Conservation (phyloP, 2,113 vertebrate species). For the Steatornis caripensis region DNA sequence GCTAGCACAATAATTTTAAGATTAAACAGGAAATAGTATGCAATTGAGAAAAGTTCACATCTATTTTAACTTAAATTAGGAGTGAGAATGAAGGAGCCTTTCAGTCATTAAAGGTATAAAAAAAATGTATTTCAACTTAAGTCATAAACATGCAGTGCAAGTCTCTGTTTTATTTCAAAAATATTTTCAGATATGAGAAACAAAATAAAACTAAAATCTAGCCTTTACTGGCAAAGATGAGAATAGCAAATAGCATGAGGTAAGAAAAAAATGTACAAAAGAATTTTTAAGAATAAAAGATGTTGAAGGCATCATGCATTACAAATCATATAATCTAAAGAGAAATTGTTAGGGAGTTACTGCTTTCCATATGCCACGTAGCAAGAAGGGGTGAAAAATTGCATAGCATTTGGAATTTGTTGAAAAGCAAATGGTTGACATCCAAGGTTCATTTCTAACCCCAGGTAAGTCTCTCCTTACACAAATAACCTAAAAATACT, state of each 20-base stretch:
- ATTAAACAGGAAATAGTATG: background rate
- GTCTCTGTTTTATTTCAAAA: background rate
- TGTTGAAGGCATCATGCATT: background rate
- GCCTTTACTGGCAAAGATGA: background rate
- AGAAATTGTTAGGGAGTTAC: background rate
- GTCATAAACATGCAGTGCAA: background rate
- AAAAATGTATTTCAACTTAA: background rate
- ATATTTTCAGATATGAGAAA: background rate
- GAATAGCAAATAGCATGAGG: background rate
- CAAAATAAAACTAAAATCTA: background rate
- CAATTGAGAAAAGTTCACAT: background rate
- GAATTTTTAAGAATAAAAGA: background rate
- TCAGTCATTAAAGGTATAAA: background rate
- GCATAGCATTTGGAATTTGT: background rate
- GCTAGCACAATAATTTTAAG: background rate
- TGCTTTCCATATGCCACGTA: background rate
- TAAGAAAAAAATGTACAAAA: background rate
- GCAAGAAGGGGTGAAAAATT: background rate
- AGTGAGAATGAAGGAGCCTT: background rate
- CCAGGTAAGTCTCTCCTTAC: background rate
- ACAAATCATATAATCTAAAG: background rate
- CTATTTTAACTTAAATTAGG: background rate
- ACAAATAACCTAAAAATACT: background rate
- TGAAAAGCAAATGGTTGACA: background rate
- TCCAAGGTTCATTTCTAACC: background rate